Evolutionary conservation across 1,140 invertebrate species (phyloP), one percentile per base, ranked within the genome.

Genomic region (Formica selysi): DNA sequence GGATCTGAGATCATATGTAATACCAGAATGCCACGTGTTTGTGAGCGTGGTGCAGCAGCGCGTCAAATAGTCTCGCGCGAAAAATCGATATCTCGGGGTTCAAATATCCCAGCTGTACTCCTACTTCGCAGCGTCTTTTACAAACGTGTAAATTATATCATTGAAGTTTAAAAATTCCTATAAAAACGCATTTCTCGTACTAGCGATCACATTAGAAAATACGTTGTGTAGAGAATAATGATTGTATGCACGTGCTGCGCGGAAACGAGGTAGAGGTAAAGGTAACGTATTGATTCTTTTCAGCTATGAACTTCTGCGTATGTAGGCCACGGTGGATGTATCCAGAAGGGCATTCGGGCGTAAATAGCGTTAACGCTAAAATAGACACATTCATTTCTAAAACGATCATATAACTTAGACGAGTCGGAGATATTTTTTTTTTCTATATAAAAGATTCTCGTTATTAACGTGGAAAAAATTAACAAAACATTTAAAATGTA

Each of bases 201-300:
- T 41, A 26, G 54, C 79, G 79, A 83, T 83, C 8, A 8, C 79
- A 36, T 48, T 48, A 44, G 54, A 36, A 29, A 73, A 68, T 29
- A 71, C 67, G 11, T 44, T 8, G 54, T 44, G 10, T 44, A 36
- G 54, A 41, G 68, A 64, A 61, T 32, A 44, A 22, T 57, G 54
- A 44, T 19, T 61, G 68, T 26, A 48, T 8, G 41, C 68, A 83
- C 79, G 79, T 83, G 68, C 54, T 48, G n/a, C 38, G 68, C 32
- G 68, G 38, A 83, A 83, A 83, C 79, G 54, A 61, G 79, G 79
- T 83, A 73, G 79, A 83, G 79, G 79, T 83, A 83, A 83, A 83
- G 79, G 68, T 83, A 83, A 80, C 68, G 79, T 83, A 83, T 83
- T 83, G 79, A 83, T 83, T 83, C 79, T 83, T 83, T 83, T 73